Percentiles rank a stretch among this genome's conserved stretches.
Conservation (phyloP, 2,113 vertebrate genomes). For the Physeter macrocephalus region DNA sequence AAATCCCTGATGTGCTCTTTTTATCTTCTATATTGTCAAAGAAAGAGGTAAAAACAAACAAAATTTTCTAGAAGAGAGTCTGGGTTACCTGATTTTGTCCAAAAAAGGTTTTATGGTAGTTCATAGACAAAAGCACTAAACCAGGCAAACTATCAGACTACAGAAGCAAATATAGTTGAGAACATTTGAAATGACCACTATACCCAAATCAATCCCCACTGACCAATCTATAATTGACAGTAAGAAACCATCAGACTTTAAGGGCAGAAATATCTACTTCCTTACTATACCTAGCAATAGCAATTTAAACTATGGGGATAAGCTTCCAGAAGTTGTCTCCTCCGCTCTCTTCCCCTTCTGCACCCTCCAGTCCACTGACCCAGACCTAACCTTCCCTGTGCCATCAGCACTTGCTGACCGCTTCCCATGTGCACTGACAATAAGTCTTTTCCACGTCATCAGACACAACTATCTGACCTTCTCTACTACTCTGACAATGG, state of each 20-base stretch:
- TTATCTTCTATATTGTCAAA: neutral
- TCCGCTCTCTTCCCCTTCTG: neutral
- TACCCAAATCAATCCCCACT: constrained; percentile 27
- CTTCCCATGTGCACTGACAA: constrained; percentile 70
- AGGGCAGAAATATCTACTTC: constrained; percentile 72
- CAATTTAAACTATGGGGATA: constrained; percentile 72
- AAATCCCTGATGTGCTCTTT: neutral
- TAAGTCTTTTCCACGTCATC: constrained; percentile 79
- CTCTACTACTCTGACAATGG: constrained; percentile 71
- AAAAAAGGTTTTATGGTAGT: neutral
- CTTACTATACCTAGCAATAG: constrained; percentile 76
- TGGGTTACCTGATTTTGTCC: neutral
- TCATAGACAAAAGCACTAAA: neutral
- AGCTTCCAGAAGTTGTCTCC: constrained; percentile 70
- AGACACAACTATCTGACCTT: constrained; percentile 81
- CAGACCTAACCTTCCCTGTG: constrained; percentile 79
- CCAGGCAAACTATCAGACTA: neutral
- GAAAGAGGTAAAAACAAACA: neutral
- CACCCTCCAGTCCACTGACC: neutral
- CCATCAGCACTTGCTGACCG: constrained; percentile 76
- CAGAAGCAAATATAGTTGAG: neutral
- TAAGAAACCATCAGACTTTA: constrained; percentile 12
- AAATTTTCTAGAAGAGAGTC: neutral
- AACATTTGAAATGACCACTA: neutral
- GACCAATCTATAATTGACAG: constrained; percentile 69